phyloP scores from a whole-genome alignment of 1,140 invertebrate species.

The Capitella teleta region DNA sequence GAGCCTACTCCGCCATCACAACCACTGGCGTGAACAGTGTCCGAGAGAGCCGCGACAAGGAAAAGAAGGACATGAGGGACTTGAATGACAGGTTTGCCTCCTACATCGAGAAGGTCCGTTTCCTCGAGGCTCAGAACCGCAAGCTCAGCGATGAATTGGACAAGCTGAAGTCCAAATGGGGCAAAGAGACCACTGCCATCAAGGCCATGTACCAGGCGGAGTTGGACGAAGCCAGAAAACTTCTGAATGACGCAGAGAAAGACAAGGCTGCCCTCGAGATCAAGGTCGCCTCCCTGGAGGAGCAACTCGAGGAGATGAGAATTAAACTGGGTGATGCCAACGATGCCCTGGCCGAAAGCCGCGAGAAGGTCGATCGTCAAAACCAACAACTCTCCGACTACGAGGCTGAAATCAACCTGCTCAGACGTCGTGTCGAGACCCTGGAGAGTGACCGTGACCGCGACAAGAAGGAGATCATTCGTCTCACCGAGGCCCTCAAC shows the following conservation, averaged over 20 bases:
- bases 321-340: constrained; percentile 44
- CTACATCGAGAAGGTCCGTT: constrained; percentile 17
- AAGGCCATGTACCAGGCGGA: constrained; percentile 16
- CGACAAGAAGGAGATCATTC: constrained; percentile 34
- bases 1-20: constrained; percentile 24
- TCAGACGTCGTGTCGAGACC: constrained; percentile 42
- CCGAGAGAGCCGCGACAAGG: constrained; percentile 37
- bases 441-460: constrained; percentile 43
- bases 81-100: constrained; percentile 16
- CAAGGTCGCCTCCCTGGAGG: constrained; percentile 13
- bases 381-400: constrained; percentile 46
- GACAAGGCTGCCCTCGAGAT: constrained; percentile 16
- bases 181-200: constrained; percentile 13
- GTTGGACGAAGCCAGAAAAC: constrained; percentile 19
- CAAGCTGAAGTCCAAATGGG: constrained; percentile 14
- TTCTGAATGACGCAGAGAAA: constrained; percentile 18
- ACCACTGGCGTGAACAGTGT: constrained; percentile 36
- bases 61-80: constrained; percentile 17
- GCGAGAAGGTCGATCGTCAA: constrained; percentile 41
- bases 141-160: constrained; percentile 12
- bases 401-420: constrained; percentile 45
- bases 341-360: constrained; percentile 38
- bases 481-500: constrained; percentile 36
- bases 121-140: constrained; percentile 15
- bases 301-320: constrained; percentile 26